These are phyloP conservation scores for Triops cancriformis DNA, from an alignment of 1,140 invertebrate genomes.

Conservation along the genomic window DNA sequence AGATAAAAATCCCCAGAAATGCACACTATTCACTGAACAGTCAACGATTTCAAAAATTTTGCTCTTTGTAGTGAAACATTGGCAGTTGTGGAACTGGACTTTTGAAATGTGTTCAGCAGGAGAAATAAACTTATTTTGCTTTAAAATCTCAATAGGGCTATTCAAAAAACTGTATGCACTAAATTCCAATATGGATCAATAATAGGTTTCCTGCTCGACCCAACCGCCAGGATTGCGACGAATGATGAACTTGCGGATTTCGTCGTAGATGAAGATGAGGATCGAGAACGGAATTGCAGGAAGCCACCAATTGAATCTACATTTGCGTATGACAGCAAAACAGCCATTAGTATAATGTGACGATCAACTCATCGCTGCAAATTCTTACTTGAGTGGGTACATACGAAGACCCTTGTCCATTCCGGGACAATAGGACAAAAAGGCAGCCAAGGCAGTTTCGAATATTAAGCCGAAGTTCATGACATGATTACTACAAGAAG, in stretches of 20 bases:
- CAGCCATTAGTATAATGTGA: background rate
- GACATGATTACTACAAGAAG: conserved; percentile 66
- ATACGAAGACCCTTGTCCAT: conserved; percentile 93
- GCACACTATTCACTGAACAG: background rate
- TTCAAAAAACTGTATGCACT: background rate
- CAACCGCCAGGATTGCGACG: conserved; percentile 94
- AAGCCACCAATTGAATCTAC: conserved; percentile 97
- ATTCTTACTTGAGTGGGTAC: conserved; percentile 88
- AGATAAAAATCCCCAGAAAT: background rate
- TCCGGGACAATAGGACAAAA: conserved; percentile 90
- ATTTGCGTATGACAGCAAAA: conserved; percentile 29
- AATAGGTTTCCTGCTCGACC: conserved; percentile 98
- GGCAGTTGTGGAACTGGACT: background rate
- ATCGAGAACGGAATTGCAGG: conserved; percentile 93
- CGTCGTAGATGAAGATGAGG: conserved; percentile 95
- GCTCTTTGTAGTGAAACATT: background rate
- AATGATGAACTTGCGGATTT: conserved; percentile 90
- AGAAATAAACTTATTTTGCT: conserved; percentile 1
- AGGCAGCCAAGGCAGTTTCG: conserved; percentile 84
- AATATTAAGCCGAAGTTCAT: conserved; percentile 91
- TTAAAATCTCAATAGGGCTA: conserved; percentile 14
- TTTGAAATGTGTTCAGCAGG: background rate
- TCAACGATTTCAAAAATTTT: background rate
- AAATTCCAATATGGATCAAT: conserved; percentile 46
- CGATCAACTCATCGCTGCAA: conserved; percentile 22